Base-by-base conservation (phyloP, 2,888 invertebrate species). In the Mycalesis mineus region DNA sequence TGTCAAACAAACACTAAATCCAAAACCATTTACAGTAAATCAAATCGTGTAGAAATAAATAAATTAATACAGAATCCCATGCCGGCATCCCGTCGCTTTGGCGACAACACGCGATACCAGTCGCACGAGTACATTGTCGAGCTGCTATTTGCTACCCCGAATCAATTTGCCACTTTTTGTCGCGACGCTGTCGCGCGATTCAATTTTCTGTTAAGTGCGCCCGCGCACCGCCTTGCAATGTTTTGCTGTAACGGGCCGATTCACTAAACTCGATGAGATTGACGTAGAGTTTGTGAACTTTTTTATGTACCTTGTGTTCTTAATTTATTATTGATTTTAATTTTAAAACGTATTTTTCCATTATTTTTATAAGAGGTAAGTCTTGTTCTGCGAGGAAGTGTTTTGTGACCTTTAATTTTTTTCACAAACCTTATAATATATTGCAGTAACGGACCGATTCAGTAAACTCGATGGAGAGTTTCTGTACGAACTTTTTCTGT, bases 161-260 rank as follows among this genome's bases (percentile, higher is more conserved):
- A 85, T 86, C 85, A 87, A 87, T 87, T 85, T 85, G 82, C 78
- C 71, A 70, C 71, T 87, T 85, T 85, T 86, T 87, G 83, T 78
- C 78, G 75, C 71, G 54, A 71, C 80, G 78, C 82, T 83, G 83
- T 80, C 74, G 78, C 65, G 65, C 78, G 80, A 81, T 82, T 84
- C 80, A 83, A 86, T 85, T 80, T 81, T 69, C 72, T 69, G 73
- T 68, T 64, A 62, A 67, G 65, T 66, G 68, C 63, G 53, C 62
- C 31, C 31, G 50, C 57, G 65, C 54, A 55, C 61, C 68, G 66
- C 66, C 63, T 63, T 45, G 55, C 52, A 52, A 54, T 55, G 65
- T 58, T 65, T 65, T 65, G 66, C 67, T 59, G 44, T 65, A 65
- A 66, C 65, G 64, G 65, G 41, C 36, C 44, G 52, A 52, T 52